Conservation (phyloP, 2,113 vertebrate species). For the Sapayoa aenigma region DNA sequence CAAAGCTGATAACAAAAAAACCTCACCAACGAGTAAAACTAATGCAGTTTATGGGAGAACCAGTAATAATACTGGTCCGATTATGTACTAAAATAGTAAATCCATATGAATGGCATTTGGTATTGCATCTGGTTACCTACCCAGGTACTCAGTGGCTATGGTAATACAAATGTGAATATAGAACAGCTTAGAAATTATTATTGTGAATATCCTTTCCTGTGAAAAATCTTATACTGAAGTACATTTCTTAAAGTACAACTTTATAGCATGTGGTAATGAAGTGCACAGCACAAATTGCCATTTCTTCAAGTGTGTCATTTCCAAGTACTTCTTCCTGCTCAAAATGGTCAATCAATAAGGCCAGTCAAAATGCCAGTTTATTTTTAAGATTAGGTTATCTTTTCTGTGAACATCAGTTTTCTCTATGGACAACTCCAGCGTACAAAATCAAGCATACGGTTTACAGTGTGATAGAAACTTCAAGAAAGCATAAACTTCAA, state of each 20-base stretch:
- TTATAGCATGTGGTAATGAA: not conserved
- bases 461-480: not conserved
- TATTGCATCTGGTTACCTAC: not conserved
- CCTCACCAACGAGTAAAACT: not conserved
- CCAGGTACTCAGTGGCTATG: not conserved
- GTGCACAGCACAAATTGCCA: not conserved
- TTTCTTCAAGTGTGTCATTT: not conserved
- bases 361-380: not conserved
- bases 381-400: not conserved
- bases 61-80: not conserved
- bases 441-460: not conserved
- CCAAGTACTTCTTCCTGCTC: not conserved
- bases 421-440: not conserved
- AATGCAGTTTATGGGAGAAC: not conserved
- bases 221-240: not conserved
- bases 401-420: not conserved
- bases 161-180: not conserved
- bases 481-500: not conserved
- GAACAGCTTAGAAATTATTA: not conserved
- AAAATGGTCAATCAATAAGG: not conserved
- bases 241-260: not conserved
- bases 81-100: not conserved
- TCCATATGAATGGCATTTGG: not conserved
- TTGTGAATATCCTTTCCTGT: not conserved
- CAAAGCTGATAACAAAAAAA: not conserved